A percentile compares a stretch with the other conserved stretches of the same genome.
phyloP scores from a whole-genome alignment of 2,113 vertebrate genomes.

The Pomatorhinus ruficollis region DNA sequence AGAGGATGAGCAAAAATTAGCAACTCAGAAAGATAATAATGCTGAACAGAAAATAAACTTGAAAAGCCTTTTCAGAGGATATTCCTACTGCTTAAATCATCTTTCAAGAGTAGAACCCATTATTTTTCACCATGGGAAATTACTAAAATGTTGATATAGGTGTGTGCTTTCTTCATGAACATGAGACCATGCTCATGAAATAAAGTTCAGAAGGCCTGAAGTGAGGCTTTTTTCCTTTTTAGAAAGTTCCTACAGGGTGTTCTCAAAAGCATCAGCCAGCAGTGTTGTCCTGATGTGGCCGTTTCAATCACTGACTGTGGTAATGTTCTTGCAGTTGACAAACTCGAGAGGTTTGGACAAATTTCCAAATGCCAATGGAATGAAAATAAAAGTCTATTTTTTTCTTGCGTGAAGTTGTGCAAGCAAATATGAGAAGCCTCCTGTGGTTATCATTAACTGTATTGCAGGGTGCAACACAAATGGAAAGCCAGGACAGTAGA shows the following conservation, averaged over 20 bases:
- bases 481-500: background rate
- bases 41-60: background rate
- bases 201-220: background rate
- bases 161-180: rapidly evolving
- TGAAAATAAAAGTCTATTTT: background rate
- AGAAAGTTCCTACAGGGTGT: background rate
- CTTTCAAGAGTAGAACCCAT: background rate
- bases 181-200: background rate
- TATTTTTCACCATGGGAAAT: background rate
- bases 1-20: background rate
- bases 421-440: background rate
- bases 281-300: background rate
- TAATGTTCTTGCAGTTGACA: background rate
- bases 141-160: rapidly evolving
- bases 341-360: background rate
- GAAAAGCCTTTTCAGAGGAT: background rate
- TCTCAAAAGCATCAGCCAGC: background rate
- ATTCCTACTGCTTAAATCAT: background rate
- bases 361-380: background rate
- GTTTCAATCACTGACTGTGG: background rate
- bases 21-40: background rate
- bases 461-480: background rate
- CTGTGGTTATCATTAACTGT: background rate
- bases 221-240: background rate
- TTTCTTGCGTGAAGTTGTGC: background rate